These are phyloP conservation scores for Pygmarrhopalites habei DNA, from an alignment of 1,140 invertebrate genomes.

Conservation along the genomic window DNA sequence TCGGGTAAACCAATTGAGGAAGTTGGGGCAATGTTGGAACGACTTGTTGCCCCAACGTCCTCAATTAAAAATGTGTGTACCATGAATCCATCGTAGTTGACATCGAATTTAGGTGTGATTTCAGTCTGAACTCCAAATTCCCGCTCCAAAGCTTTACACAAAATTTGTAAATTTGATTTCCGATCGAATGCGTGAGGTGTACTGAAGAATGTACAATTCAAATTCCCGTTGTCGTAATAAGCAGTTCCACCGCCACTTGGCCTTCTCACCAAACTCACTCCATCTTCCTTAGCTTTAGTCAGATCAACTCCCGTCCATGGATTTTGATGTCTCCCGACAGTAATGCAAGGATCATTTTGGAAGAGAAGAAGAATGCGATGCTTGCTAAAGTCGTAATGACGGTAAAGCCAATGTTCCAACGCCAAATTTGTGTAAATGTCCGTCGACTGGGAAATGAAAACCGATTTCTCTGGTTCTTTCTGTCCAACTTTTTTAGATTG, in stretches of 20 bases:
- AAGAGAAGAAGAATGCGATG: constrained; percentile 80
- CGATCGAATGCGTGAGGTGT: constrained; percentile 68
- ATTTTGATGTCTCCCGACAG: constrained; percentile 94
- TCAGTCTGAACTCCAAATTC: constrained; percentile 67
- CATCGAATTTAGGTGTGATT: constrained; percentile 72
- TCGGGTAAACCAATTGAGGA: too few species aligned
- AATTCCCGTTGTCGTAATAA: constrained; percentile 88
- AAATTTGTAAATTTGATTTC: constrained; percentile 75
- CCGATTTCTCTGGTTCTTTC: constrained; percentile 57
- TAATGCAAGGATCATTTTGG: constrained; percentile 86
- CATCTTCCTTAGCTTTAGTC: constrained; percentile 50
- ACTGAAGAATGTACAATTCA: constrained; percentile 87
- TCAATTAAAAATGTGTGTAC: too few species aligned
- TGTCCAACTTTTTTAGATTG: neutral
- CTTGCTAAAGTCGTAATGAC: constrained; percentile 69
- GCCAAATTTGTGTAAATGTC: constrained; percentile 87
- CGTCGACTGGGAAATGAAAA: constrained; percentile 82
- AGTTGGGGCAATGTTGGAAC: too few species aligned
- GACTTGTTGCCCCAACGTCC: too few species aligned
- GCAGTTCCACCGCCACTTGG: constrained; percentile 95
- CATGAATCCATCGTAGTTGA: constrained; percentile 72
- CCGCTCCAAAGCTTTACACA: constrained; percentile 67
- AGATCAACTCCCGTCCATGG: constrained; percentile 87
- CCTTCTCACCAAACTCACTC: constrained; percentile 70
- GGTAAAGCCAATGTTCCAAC: constrained; percentile 89